A percentile compares a stretch with the other conserved stretches of the same genome.
Conservation (phyloP, 2,113 vertebrate species). For the Choloepus hoffmanni region DNA sequence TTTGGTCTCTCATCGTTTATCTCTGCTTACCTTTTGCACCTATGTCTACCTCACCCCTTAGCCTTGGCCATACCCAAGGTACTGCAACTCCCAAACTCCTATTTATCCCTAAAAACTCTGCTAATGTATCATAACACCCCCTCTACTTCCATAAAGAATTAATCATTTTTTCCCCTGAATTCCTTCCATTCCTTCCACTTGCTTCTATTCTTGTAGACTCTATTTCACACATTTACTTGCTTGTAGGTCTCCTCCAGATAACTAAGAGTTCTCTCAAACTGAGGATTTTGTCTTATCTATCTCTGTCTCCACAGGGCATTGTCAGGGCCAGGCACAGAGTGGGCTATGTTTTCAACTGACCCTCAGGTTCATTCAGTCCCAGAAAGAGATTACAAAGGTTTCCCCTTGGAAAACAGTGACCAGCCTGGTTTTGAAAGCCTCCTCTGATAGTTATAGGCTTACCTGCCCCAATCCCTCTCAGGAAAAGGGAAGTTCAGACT, state of each 20-base stretch:
- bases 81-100: not conserved
- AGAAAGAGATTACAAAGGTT: not conserved
- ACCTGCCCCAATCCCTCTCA: not conserved
- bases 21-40: not conserved
- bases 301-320: not conserved
- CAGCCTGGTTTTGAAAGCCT: not conserved
- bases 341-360: not conserved
- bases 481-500: not conserved
- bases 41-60: not conserved
- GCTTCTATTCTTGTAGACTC: not conserved
- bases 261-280: not conserved
- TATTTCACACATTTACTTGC: too few relatives aligned
- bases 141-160: not conserved
- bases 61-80: not conserved
- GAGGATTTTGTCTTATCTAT: not conserved
- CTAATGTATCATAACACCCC: not conserved
- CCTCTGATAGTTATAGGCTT: not conserved
- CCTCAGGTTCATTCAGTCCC: not conserved
- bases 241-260: not conserved
- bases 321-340: rapidly evolving
- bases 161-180: not conserved
- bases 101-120: not conserved
- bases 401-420: not conserved
- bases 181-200: not conserved
- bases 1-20: not conserved